Evolutionary conservation across 2,888 invertebrate species (phyloP), one percentile per base, ranked within the genome.

Genomic region (Thecocarcelia acutangulata): DNA sequence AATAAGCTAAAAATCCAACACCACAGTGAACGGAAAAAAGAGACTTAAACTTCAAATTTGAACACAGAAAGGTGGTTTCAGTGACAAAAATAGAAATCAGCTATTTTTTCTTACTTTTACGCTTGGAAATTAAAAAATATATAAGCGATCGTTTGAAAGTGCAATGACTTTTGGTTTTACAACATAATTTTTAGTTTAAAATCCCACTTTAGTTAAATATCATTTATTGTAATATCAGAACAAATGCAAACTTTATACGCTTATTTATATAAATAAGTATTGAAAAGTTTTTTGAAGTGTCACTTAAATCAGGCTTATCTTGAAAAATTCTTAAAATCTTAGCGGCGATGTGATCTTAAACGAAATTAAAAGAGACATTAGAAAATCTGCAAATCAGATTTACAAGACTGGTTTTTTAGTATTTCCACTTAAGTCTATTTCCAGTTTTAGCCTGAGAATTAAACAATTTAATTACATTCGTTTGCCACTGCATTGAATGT

Each of bases 301-400:
- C 70, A 70, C 12, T 59, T 70, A 13, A 40, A 24, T 59, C 21
- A 12, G 37, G 6, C 48, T 69, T 69, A 69, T 56, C 46, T 70
- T 15, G 8, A n/a, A 24, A 59, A 40, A 33, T 15, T 50, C 40
- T 1, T 21, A 17, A 40, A 50, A 40, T 33, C 52, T 8, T 42
- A 9, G 50, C 42, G n/a, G 17, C 28, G 42, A 19, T 63, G 33
- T 44, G 61, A 63, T 73, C 17, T n/a, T 13, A 52, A 52, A 19
- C 9, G 6, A 33, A 44, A 63, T 44, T 28, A n/a, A 40, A 40
- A 50, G 24, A 46, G 58, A 70, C 69, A 40, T 21, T 58, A 37
- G 3, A 6, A 44, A 28, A n/a, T 33, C 33, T 33, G 13, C 13
- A 33, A n/a, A 0, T 24, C 11, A 42, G 17, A 8, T 72, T 52